phyloP scores from a whole-genome alignment of 2,888 invertebrate genomes.

The Ochropleura plecta region DNA sequence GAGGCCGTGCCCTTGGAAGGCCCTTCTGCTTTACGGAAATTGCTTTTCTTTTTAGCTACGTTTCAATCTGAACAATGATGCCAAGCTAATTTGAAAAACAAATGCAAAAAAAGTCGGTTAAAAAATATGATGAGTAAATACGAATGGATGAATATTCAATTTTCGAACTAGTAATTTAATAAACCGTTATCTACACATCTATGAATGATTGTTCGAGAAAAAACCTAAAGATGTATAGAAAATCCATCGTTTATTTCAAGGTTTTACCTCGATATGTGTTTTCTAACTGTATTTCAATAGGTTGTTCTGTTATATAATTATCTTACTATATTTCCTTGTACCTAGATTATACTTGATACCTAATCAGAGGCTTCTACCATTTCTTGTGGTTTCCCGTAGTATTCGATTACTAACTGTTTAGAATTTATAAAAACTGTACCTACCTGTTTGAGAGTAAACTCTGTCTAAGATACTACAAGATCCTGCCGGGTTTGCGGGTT shows the following conservation, averaged over 20 bases:
- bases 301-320: neutral
- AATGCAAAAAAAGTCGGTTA: too few relatives aligned
- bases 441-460: neutral
- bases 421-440: neutral
- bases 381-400: constrained; percentile 29
- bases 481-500: too few relatives aligned
- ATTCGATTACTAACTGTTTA: constrained; percentile 8
- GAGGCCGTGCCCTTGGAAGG: too few relatives aligned
- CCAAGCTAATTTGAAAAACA: too few relatives aligned
- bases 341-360: neutral
- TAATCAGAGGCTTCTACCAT: constrained; percentile 5
- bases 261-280: neutral
- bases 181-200: neutral
- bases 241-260: neutral
- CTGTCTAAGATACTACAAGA: too few relatives aligned
- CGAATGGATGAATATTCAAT: neutral
- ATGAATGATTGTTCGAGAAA: neutral
- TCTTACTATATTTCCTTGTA: constrained; percentile 8
- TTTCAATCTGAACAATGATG: too few relatives aligned
- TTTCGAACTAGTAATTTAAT: neutral
- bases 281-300: neutral
- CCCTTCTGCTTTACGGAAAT: too few relatives aligned
- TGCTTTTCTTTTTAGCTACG: too few relatives aligned
- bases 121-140: neutral
- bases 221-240: neutral